Conservation (phyloP, 35 echinoderm and acorn worm species). For the Anneissia japonica region DNA sequence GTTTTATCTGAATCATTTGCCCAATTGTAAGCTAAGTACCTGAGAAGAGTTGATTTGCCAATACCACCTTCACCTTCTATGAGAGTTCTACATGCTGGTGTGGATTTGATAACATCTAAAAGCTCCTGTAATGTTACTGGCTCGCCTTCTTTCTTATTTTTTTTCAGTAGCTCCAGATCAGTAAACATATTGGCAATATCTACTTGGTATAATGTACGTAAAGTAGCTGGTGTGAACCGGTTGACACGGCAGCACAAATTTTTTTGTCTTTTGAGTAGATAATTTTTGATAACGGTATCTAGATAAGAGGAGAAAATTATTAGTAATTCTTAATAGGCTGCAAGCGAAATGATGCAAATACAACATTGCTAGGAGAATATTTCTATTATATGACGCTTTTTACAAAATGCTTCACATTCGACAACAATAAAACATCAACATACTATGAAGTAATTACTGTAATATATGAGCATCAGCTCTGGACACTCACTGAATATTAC, state of each 20-base stretch:
- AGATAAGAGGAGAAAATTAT: too few relatives aligned
- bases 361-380: too few relatives aligned
- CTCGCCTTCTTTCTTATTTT: not conserved
- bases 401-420: too few relatives aligned
- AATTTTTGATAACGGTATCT: too few relatives aligned
- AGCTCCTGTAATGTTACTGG: not conserved
- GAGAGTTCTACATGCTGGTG: not conserved
- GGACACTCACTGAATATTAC: too few relatives aligned
- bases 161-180: not conserved
- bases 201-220: not conserved
- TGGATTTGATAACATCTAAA: not conserved
- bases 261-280: not conserved
- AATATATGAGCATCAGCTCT: too few relatives aligned
- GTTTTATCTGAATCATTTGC: not conserved
- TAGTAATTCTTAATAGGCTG: too few relatives aligned
- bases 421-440: too few relatives aligned
- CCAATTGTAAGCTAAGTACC: not conserved
- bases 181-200: not conserved
- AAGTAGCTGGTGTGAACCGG: not conserved
- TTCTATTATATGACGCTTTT: too few relatives aligned
- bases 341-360: too few relatives aligned
- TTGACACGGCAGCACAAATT: not conserved
- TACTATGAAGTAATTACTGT: too few relatives aligned
- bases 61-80: not conserved
- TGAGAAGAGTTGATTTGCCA: not conserved